phyloP scores from a whole-genome alignment of 2,888 invertebrate genomes.

The Seira ritae region DNA sequence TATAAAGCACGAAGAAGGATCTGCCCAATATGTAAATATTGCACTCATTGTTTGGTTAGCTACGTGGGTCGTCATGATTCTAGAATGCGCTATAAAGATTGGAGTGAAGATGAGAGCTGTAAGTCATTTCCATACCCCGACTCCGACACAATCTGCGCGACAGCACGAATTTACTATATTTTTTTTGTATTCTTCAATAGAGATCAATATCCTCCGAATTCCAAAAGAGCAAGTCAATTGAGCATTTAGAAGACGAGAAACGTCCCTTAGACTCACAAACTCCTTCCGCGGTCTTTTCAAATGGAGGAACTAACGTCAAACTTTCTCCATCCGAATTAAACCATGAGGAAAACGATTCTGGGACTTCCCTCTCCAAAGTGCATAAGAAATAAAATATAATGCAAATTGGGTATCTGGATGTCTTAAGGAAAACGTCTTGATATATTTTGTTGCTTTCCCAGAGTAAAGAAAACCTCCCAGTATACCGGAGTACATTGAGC shows the following conservation, averaged over 20 bases:
- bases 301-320: background rate
- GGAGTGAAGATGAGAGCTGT: slow-evolving; percentile 75
- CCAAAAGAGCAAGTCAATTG: background rate
- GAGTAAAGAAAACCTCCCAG: slow-evolving; percentile 58
- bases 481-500: slow-evolving; percentile 71
- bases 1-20: slow-evolving; percentile 70
- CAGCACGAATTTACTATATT: too few relatives aligned
- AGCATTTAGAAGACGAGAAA: background rate
- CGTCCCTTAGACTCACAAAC: background rate
- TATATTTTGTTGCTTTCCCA: slow-evolving; percentile 26
- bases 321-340: background rate
- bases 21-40: slow-evolving; percentile 75
- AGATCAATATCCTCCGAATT: too few relatives aligned
- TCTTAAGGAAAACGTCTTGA: too few relatives aligned
- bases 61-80: slow-evolving; percentile 79
- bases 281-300: background rate
- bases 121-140: too few relatives aligned
- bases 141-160: too few relatives aligned
- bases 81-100: slow-evolving; percentile 79
- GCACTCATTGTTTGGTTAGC: slow-evolving; percentile 78
- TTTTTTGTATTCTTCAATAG: too few relatives aligned
- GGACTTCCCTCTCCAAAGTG: background rate
- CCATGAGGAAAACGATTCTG: background rate
- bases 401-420: too few relatives aligned
- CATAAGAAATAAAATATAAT: too few relatives aligned